Evolutionary conservation across 2,888 invertebrate species (phyloP), one percentile per base, ranked within the genome.

Genomic region (Mythimna ferrago): DNA sequence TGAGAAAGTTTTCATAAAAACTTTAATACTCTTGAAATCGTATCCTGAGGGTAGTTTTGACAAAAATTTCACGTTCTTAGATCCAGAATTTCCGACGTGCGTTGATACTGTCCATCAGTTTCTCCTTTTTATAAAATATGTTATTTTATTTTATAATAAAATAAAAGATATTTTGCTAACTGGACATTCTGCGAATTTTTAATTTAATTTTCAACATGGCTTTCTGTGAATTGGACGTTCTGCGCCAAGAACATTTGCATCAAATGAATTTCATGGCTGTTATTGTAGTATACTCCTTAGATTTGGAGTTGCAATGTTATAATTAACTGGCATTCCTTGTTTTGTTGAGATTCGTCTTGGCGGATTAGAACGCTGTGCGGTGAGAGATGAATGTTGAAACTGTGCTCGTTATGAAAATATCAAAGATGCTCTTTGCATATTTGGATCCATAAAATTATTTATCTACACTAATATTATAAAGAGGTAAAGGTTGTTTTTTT

Each of bases 301-400:
- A 66, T 54, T 51, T 60, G 35, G 54, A 67, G 38, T 61, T 62
- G 57, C 60, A 56, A 64, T 21, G 32, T 60, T 58, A 48, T 80
- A 66, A 80, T 66, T 77, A 81, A 80, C 65, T 44, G 41, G 54
- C 26, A 58, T 73, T 68, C 54, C 57, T 57, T 63, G 56, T 66
- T 56, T 32, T 68, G 56, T 70, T 69, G 21, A 19, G 10, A 54
- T 69, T 54, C 38, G 26, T 56, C n/a, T 71, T 60, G 58, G 61
- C 62, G n/a, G 26, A 14, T 53, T 32, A 44, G 14, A 44, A 58
- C 19, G 44, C 26, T 19, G 21, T 21, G 58, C 44, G 56, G 54
- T 73, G 11, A 11, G 62, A 54, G 56, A 41, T 57, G 16, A 53
- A 58, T 73, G 26, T 48, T 32, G 32, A 41, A 64, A 56, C 26